A percentile compares a stretch with the other conserved stretches of the same genome.
phyloP scores from a whole-genome alignment of 2,797 vertebrate species.

The Muscicapa striata region DNA sequence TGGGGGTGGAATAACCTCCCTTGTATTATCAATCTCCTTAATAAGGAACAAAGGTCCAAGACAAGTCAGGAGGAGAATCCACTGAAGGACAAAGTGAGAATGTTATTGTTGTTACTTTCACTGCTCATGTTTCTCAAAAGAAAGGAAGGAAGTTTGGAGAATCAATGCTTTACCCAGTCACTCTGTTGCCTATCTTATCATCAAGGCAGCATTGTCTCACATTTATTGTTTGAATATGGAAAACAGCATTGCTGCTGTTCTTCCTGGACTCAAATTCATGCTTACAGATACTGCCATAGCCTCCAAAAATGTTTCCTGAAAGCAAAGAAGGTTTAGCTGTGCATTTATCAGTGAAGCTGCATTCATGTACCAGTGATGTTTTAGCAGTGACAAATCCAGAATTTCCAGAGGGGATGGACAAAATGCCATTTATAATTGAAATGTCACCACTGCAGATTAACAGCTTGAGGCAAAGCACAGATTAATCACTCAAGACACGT shows the following conservation, averaged over 20 bases:
- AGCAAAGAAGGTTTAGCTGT: background rate
- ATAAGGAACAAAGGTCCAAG: background rate
- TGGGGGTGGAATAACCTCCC: background rate
- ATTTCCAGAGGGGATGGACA: slow-evolving; percentile 51
- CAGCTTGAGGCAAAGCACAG: slow-evolving; percentile 48
- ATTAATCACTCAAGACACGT: slow-evolving; percentile 44
- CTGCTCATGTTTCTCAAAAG: background rate
- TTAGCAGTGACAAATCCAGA: slow-evolving; percentile 24
- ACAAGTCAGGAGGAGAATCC: background rate
- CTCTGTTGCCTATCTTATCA: background rate
- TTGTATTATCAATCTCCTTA: background rate
- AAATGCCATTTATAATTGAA: slow-evolving; percentile 57
- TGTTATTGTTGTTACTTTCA: background rate
- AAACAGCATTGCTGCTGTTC: background rate
- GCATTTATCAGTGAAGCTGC: background rate
- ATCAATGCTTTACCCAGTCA: background rate
- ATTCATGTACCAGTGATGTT: background rate
- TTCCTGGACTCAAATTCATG: background rate
- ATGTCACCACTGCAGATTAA: slow-evolving; percentile 58
- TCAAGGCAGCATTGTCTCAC: fast-evolving
- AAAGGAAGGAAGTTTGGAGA: background rate
- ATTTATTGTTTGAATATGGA: background rate
- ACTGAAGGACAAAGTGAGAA: background rate
- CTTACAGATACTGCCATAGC: background rate
- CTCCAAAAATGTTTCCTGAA: background rate